Evolutionary conservation across 1,140 invertebrate genomes (phyloP).

Genomic region (Dinothrombium tinctorium): DNA sequence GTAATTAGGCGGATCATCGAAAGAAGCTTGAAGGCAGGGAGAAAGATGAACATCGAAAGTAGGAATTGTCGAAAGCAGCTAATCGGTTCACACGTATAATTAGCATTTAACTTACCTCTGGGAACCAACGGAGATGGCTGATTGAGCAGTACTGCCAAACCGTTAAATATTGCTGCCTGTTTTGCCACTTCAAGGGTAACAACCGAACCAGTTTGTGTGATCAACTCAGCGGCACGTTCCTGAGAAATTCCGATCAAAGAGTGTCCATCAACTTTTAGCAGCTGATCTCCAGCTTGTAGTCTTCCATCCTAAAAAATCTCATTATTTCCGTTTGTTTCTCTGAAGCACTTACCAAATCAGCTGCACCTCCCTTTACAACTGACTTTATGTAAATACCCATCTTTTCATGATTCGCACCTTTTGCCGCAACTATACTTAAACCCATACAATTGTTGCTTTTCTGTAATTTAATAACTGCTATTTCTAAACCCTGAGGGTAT

Average conservation of each 20-base stretch:
- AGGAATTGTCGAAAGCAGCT: neutral
- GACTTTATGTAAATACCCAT: conserved; percentile 94
- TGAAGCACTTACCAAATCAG: conserved; percentile 42
- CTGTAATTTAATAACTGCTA: conserved; percentile 63
- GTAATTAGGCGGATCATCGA: neutral
- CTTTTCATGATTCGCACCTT: conserved; percentile 69
- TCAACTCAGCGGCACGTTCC: conserved; percentile 85
- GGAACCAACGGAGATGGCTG: no score
- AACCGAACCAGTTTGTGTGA: conserved; percentile 72
- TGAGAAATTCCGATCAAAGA: conserved; percentile 89
- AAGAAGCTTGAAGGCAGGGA: neutral
- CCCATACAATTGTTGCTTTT: conserved; percentile 80
- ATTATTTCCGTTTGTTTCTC: neutral
- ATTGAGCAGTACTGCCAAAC: conserved; percentile 49
- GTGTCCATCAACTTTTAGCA: conserved; percentile 87
- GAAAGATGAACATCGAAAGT: neutral
- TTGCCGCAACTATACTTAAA: conserved; percentile 73
- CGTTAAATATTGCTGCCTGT: conserved; percentile 88
- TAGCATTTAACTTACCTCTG: no score
- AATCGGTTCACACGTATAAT: no score
- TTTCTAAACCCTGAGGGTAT: no score
- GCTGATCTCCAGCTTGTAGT: conserved; percentile 84
- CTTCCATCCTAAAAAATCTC: conserved; percentile 44
- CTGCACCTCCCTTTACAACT: conserved; percentile 81
- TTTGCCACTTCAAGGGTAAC: conserved; percentile 90